These are phyloP conservation scores for Syndactyla subalaris DNA, from an alignment of 2,797 vertebrate genomes.

Conservation along the genomic window DNA sequence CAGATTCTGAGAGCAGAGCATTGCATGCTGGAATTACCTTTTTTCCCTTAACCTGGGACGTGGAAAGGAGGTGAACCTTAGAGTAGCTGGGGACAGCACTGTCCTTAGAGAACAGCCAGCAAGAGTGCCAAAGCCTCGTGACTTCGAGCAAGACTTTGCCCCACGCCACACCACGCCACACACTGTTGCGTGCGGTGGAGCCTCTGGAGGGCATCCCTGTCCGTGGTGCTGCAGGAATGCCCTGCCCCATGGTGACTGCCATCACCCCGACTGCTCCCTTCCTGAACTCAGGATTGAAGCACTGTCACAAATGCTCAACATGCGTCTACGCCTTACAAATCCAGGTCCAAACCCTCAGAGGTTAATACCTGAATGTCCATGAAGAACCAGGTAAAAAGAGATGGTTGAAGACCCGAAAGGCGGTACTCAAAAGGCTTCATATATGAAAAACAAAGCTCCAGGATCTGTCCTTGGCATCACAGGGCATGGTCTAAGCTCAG, in stretches of 20 bases:
- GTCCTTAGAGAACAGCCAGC: background rate
- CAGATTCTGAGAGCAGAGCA: background rate
- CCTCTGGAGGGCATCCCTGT: fast-evolving
- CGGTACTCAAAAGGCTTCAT: background rate
- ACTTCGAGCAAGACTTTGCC: background rate
- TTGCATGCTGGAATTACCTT: background rate
- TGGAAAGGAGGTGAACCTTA: background rate
- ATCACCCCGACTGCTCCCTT: too few relatives aligned
- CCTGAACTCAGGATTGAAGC: fast-evolving
- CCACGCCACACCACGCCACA: fast-evolving
- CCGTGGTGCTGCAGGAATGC: background rate
- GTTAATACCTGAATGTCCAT: background rate
- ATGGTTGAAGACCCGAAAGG: background rate
- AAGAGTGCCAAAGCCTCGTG: fast-evolving
- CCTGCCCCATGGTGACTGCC: background rate
- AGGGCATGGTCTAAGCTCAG: background rate
- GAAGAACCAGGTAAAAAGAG: background rate
- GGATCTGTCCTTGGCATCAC: background rate
- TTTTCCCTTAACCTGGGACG: background rate
- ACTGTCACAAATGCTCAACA: background rate
- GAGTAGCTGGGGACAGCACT: background rate
- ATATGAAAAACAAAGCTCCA: background rate
- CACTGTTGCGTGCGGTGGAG: fast-evolving
- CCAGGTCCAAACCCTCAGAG: background rate
- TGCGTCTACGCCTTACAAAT: background rate